Base-by-base conservation (phyloP, 1,140 invertebrate genomes). In the Drosophila nebulosa region DNA sequence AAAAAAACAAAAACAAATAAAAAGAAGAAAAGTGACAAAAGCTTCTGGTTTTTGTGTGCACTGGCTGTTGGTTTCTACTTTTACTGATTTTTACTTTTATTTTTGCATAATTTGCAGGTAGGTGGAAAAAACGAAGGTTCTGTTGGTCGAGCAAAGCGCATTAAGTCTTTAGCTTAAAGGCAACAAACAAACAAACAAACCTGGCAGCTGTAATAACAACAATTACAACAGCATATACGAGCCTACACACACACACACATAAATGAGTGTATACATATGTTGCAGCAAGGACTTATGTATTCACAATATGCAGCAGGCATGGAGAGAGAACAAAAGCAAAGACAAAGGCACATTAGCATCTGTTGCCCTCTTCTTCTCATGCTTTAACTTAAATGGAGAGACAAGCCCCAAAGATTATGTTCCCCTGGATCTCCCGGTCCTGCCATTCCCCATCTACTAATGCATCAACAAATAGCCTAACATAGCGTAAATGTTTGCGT, bases 131-230 rank as follows among this genome's bases (percentile, higher is more conserved):
- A 7, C 14, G 2, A 21, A n/a, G 22, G 27, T 58, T 12, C 51
- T 56, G 36, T 63, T 75, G 53, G 56, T 21, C 35, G 30, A 24
- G 66, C 63, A 78, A 85, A 86, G 78, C 81, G 83, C 78, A 81
- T 86, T 81, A 81, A 75, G 81, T 78, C 83, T 72, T 86, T 81
- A 78, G 78, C 83, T 81, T 81, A 75, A 80, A 78, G 78, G 69
- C 76, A 84, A 32, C 67, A 61, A 53, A 63, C 50, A 69, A 79
- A 50, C 69, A 70, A n/a, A n/a, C n/a, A n/a, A n/a, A 66, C 62
- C 71, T 62, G 53, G 55, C 67, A 64, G 56, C 75, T 78, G 68
- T 68, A 72, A 78, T 75, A 72, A 69, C 75, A 78, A 74, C 75
- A 78, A 78, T 85, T 85, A 86, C 78, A 67, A 72, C 64, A 77